Evolutionary conservation across 2,888 invertebrate genomes (phyloP), one percentile per base, ranked within the genome.

Genomic region (Microchrysa polita): DNA sequence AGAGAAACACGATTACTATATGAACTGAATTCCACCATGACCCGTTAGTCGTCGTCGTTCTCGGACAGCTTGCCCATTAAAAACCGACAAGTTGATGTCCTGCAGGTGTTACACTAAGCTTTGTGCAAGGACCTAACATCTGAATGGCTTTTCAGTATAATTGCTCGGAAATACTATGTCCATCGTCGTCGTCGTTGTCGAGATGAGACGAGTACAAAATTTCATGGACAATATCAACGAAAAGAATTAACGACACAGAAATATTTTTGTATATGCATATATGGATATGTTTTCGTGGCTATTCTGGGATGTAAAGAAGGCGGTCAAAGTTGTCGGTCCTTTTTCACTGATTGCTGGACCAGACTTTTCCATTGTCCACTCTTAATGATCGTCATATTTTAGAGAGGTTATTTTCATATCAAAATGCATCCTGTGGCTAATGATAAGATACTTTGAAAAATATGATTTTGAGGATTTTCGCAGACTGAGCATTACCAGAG

Each of bases 401-500:
- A 67, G 67, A 44, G 67, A 74, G 73, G 72, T 74, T 74, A 74
- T 72, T 74, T 74, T 67, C 74, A 74, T 72, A 73, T 74, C 74
- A 73, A 73, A 74, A 72, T 5, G 48, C 59, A 72, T 73, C 59
- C 42, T 27, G 67, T 52, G 53, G 67, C 67, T 67, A 72, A 60
- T 65, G 74, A 74, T 74, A 72, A 74, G 67, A 55, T 67, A 53
- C 67, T 63, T 55, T 55, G 20, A 20, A 55, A 20, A 20, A 18
- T 5, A 55, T 16, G 18, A 16, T 1, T 55, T n/a, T 55, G 55
- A 16, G 55, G 12, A 5, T n/a, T 55, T 55, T 55, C 16, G 5
- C 55, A 55, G 18, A 10, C n/a, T n/a, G n/a, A 20, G 18, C 18
- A 5, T 55, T 55, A 48, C 48, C 12, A 48, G 16, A 48, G 48